A percentile compares a stretch with the other conserved stretches of the same genome.
phyloP scores from a whole-genome alignment of 2,888 invertebrate genomes.

The Nyleta sp. region DNA sequence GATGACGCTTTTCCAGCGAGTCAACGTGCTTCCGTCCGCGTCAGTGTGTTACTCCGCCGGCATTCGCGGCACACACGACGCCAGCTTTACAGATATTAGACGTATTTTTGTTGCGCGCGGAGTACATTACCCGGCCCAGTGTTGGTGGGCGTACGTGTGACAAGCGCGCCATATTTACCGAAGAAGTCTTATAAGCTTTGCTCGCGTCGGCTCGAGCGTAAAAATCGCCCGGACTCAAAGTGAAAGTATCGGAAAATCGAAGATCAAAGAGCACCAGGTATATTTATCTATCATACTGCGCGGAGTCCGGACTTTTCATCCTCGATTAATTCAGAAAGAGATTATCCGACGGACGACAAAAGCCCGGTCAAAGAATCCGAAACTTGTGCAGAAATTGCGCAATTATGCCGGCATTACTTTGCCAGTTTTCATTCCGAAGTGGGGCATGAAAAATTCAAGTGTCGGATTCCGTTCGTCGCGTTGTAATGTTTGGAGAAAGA shows the following conservation, averaged over 20 bases:
- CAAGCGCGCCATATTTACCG: conserved; percentile 42
- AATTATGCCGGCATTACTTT: conserved; percentile 23
- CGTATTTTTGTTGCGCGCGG: conserved; percentile 40
- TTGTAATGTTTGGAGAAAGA: too few species aligned
- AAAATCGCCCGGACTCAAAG: conserved; percentile 52
- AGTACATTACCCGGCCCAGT: conserved; percentile 36
- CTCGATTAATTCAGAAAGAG: conserved; percentile 49
- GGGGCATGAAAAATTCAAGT: conserved; percentile 11
- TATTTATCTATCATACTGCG: conserved; percentile 38
- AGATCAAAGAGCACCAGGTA: conserved; percentile 51
- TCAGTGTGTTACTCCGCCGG: conserved; percentile 8
- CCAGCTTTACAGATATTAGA: conserved; percentile 39
- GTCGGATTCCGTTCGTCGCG: too few species aligned
- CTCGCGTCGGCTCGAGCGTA: conserved; percentile 40
- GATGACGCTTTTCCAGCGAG: conserved; percentile 39
- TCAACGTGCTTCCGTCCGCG: conserved; percentile 42
- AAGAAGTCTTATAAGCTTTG: conserved; percentile 33
- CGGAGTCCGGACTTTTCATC: conserved; percentile 43
- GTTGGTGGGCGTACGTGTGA: conserved; percentile 26
- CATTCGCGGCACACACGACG: conserved; percentile 19
- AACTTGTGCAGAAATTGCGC: conserved; percentile 20
- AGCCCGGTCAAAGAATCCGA: conserved; percentile 33
- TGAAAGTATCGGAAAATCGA: conserved; percentile 57
- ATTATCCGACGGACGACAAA: conserved; percentile 36
- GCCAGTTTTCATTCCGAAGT: conserved; percentile 1